Evolutionary conservation across 2,113 vertebrate species (phyloP), one percentile per base, ranked within the genome.

Genomic region (Geothlypis trichas): DNA sequence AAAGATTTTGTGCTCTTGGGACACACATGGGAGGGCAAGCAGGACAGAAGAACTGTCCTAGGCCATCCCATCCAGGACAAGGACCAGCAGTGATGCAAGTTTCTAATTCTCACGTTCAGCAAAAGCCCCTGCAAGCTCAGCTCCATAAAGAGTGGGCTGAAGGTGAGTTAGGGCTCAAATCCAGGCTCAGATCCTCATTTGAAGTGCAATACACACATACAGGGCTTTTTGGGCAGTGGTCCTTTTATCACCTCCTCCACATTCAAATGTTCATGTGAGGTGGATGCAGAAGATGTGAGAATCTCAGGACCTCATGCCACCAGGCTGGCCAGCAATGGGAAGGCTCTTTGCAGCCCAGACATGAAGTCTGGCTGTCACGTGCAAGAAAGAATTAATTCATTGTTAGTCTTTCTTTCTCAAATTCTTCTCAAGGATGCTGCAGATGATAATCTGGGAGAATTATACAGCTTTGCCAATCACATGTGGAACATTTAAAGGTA

Each of bases 241-340:
- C 11, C 26, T 75, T 61, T 65, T 31, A 17, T 54, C 16, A 41
- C 18, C 37, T 59, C 51, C 37, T 55, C 86, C 27, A 52, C 22
- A 9, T 57, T 73, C 44, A 61, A 30, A 58, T 15, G 10, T 33
- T 59, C 0, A 0, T 7, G 30, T 42, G 59, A 0, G 1, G 17
- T 61, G 16, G 47, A 5, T 47, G 23, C 1, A 4, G 37, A 59
- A 41, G 44, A 42, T 24, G 6, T 3, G 33, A 73, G 33, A 42
- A 16, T 39, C 14, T 77, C 59, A 84, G 67, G 27, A 55, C 14
- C 5, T 3, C 8, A 2, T 15, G 19, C 10, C 58, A 51, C 20
- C 65, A 62, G 63, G 15, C 19, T 77, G 41, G 52, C 9, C 24
- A 30, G n/a, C 0, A 1, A 35, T 23, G 28, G 24, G 26, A 73